Percentiles rank a stretch among this genome's conserved stretches.
These are phyloP conservation scores for Centropus unirufus DNA, from an alignment of 2,113 vertebrate species.

Conservation along the genomic window DNA sequence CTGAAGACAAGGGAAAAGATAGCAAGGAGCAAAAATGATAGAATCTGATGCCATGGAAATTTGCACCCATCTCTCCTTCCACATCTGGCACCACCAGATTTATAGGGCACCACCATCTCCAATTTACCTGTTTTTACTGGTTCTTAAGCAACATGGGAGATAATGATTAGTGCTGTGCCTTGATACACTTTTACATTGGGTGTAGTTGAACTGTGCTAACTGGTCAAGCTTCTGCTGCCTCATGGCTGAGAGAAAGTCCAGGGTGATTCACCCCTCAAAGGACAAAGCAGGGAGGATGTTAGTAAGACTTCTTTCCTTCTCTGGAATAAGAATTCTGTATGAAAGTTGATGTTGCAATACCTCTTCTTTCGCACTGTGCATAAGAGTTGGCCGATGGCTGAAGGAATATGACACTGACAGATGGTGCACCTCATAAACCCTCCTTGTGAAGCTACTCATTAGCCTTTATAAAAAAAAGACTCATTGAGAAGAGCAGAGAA, in stretches of 20 bases:
- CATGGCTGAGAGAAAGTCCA: not conserved
- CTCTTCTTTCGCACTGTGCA: not conserved
- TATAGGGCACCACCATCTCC: not conserved
- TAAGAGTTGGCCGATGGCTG: not conserved
- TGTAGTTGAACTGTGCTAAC: not conserved
- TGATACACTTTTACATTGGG: too few species aligned
- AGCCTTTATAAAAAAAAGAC: not conserved
- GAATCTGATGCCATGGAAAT: not conserved
- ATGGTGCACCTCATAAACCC: not conserved
- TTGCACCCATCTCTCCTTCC: not conserved
- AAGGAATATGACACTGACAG: not conserved
- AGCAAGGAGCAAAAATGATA: not conserved
- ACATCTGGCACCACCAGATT: not conserved
- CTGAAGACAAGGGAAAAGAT: not conserved
- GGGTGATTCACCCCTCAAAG: not conserved
- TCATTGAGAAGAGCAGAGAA: not conserved
- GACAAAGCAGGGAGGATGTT: not conserved
- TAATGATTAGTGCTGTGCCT: not conserved
- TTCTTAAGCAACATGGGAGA: not conserved
- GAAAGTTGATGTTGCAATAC: not conserved
- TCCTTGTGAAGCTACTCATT: not conserved
- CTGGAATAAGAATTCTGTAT: not conserved
- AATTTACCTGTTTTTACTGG: not conserved
- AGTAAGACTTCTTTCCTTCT: not conserved
- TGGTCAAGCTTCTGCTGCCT: not conserved